Evolutionary conservation across 2,113 vertebrate genomes (phyloP).

Genomic region (Callaeas wilsoni): DNA sequence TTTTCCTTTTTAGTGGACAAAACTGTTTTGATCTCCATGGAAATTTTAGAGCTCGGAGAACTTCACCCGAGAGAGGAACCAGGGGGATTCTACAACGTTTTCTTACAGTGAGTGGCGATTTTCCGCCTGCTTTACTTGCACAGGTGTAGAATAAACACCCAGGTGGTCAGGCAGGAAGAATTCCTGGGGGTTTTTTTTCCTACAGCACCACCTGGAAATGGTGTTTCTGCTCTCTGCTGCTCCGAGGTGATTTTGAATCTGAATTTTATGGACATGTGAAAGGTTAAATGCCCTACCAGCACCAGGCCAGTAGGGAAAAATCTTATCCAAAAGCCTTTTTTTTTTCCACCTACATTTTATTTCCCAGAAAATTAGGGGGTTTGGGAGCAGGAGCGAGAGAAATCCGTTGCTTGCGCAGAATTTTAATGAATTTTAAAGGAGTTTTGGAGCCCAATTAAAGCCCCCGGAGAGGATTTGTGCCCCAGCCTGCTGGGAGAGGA

Average conservation of each 20-base stretch:
- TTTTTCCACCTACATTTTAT: background rate
- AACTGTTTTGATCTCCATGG: background rate
- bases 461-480: background rate
- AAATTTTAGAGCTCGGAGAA: background rate
- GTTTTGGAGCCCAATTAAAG: background rate
- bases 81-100: rapidly evolving
- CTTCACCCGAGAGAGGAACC: background rate
- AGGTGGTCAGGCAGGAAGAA: background rate
- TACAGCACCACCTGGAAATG: background rate
- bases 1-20: background rate
- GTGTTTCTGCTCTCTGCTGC: background rate
- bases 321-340: background rate
- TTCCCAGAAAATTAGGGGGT: background rate
- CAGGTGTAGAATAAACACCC: background rate
- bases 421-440: background rate
- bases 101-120: background rate
- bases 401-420: rapidly evolving
- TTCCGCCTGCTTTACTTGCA: background rate
- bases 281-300: background rate
- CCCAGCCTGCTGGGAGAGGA: background rate
- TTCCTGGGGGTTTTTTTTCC: background rate
- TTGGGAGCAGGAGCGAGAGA: background rate
- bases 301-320: background rate
- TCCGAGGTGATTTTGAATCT: background rate
- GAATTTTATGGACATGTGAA: background rate